Evolutionary conservation across 2,888 invertebrate genomes (phyloP).

Genomic region (Drosophila acutilabella): DNA sequence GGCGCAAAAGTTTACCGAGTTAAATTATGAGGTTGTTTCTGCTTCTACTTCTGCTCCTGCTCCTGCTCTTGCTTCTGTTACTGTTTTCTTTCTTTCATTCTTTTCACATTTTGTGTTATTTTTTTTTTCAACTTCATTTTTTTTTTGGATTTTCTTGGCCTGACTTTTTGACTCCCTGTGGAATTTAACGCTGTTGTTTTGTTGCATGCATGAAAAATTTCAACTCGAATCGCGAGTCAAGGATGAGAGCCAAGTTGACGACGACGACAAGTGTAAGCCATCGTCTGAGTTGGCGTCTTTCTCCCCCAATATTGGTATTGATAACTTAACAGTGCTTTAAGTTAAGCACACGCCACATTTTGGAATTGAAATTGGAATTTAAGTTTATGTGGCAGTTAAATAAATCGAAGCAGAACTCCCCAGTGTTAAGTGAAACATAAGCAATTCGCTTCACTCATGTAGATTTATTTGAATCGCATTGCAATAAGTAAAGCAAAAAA

Average conservation of each 20-base stretch:
- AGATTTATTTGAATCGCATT: background rate
- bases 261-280: slow-evolving; percentile 19
- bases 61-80: slow-evolving; percentile 42
- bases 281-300: background rate
- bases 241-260: slow-evolving; percentile 9
- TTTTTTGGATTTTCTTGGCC: slow-evolving; percentile 21
- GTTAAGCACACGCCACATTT: slow-evolving; percentile 15
- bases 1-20: slow-evolving; percentile 76
- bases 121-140: slow-evolving; percentile 10
- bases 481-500: no score
- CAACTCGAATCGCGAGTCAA: slow-evolving; percentile 11
- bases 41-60: slow-evolving; percentile 32
- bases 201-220: slow-evolving; percentile 70
- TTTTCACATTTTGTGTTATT: background rate
- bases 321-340: slow-evolving; percentile 42
- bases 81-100: slow-evolving; percentile 22
- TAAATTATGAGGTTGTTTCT: slow-evolving; percentile 76
- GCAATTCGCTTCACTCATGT: no score
- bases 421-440: background rate
- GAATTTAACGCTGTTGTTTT: slow-evolving; percentile 61
- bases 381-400: slow-evolving; percentile 14
- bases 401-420: background rate
- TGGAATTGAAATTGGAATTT: background rate
- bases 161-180: slow-evolving; percentile 69
- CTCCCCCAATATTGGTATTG: slow-evolving; percentile 51